Evolutionary conservation across 1,140 invertebrate species (phyloP), one percentile per base, ranked within the genome.

Genomic region (Drosophila erecta): DNA sequence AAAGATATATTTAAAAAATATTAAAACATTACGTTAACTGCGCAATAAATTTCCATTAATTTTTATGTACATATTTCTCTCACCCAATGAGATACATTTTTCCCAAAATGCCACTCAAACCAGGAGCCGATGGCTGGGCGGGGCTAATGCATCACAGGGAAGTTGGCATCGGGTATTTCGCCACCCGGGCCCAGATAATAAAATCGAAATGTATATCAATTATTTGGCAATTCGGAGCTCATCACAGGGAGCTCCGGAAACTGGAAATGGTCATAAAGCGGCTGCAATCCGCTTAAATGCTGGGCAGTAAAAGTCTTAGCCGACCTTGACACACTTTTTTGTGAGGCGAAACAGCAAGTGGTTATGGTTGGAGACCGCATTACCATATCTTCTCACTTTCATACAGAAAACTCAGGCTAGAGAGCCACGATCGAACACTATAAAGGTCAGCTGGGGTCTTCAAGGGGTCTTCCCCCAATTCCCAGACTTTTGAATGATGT

Each of bases 201-300:
- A 71, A 40, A 50, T 47, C 47, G 55, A 47, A 64, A 72, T 87
- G 74, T 84, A 84, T 84, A 80, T 60, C 73, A 89, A 89, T 89
- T 90, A 89, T 90, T 84, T 84, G 70, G 77, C 85, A 74, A 89
- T 84, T 89, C 71, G 38, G 59, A 51, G 51, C 61, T 53, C 75
- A 81, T 87, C 80, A 71, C 61, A 27, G n/a, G 20, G 17, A 50
- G 44, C 37, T 56, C 14, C 22, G 59, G 43, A 58, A 76, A 65
- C 50, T 65, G 77, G 47, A 76, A 60, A 43, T 14, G 57, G 37
- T 53, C 66, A 44, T 80, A 44, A 33, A 66, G 41, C 20, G 47
- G 43, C 50, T 40, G 65, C 64, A 83, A 85, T 78, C 69, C 50
- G 74, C 59, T 81, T 74, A 73, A 73, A 50, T 66, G 60, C 41